A percentile compares a stretch with the other conserved stretches of the same genome.
phyloP scores from a whole-genome alignment of 1,140 invertebrate genomes.

The Tigriopus japonicus region DNA sequence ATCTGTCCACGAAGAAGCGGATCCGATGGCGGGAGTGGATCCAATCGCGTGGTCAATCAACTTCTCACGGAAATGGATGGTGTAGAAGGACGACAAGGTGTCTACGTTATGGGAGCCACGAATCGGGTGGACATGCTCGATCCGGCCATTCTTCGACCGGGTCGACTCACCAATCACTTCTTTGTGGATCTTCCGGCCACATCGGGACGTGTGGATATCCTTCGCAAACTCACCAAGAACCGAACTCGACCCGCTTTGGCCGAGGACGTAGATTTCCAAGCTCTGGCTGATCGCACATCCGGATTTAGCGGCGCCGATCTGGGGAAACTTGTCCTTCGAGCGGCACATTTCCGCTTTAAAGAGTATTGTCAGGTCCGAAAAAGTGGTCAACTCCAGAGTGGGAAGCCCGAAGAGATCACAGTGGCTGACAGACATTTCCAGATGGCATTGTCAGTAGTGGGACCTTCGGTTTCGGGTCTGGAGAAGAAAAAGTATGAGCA shows the following conservation, averaged over 20 bases:
- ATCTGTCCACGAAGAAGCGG: constrained; percentile 74
- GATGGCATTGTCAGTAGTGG: not conserved
- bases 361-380: constrained; percentile 23
- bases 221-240: constrained; percentile 70
- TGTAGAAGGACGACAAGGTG: constrained; percentile 57
- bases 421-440: not conserved
- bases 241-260: constrained; percentile 26
- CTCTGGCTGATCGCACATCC: constrained; percentile 60
- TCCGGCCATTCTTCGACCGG: constrained; percentile 80
- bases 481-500: constrained; percentile 1
- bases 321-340: constrained; percentile 60
- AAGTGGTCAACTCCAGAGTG: not conserved
- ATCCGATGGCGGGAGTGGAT: constrained; percentile 20
- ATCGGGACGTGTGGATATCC: constrained; percentile 64
- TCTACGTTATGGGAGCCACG: constrained; percentile 55
- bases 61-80: constrained; percentile 98
- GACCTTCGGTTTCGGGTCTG: not conserved
- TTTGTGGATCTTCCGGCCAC: constrained; percentile 75
- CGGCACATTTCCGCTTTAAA: constrained; percentile 65
- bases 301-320: constrained; percentile 93
- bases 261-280: not conserved
- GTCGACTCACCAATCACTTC: constrained; percentile 77
- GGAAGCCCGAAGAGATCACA: not conserved
- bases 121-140: constrained; percentile 85
- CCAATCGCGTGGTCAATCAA: constrained; percentile 75